Conservation (phyloP, 1,140 invertebrate genomes). For the Brachionus plicatilis region DNA sequence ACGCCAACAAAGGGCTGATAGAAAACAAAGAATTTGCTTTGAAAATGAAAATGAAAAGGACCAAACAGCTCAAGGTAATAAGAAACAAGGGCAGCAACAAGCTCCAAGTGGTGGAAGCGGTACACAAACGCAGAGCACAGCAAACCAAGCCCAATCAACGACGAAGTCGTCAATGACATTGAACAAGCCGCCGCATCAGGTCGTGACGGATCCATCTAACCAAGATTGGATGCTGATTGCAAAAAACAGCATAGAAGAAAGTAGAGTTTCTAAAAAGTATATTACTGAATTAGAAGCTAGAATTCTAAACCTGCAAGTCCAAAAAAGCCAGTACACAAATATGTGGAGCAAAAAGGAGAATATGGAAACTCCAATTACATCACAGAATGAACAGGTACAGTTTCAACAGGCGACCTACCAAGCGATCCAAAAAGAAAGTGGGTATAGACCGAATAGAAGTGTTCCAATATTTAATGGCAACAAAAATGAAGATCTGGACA, state of each 20-base stretch:
- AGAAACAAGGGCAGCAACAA: too few species aligned
- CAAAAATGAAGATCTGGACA: neutral
- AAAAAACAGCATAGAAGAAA: neutral
- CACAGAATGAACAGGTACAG: too few species aligned
- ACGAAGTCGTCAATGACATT: neutral
- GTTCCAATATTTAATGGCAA: neutral
- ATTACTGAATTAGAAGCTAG: neutral
- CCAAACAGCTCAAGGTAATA: too few species aligned
- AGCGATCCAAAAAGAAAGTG: too few species aligned
- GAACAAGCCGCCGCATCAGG: neutral
- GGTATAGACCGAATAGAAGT: neutral
- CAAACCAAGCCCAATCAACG: neutral
- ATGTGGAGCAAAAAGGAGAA: neutral
- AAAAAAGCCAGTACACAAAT: neutral
- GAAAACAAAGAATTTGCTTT: too few species aligned
- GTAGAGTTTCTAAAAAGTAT: neutral
- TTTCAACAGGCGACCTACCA: too few species aligned
- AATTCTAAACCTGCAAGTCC: neutral
- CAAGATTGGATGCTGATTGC: neutral
- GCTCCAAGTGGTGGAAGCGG: too few species aligned
- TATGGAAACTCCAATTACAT: too few species aligned
- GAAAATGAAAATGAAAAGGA: too few species aligned
- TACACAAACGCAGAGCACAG: neutral
- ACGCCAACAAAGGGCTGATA: too few species aligned
- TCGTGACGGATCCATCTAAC: neutral